These are phyloP conservation scores for Chrysogorgia sp. DNA, from an alignment of 92 coral and sea anemone species.

Conservation along the genomic window DNA sequence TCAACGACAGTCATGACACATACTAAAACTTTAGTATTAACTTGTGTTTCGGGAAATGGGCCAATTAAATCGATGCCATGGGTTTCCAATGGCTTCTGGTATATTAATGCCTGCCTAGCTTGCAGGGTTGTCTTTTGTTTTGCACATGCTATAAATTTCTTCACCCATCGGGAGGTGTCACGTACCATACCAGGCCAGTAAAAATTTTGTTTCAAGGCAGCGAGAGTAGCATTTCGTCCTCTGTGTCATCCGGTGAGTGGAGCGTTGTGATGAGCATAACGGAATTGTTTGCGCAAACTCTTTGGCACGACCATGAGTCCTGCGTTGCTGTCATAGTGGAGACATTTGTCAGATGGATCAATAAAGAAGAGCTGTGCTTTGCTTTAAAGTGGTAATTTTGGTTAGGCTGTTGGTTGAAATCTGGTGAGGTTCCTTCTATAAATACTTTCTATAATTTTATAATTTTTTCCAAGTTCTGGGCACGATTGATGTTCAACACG, in stretches of 20 bases:
- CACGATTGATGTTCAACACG: no score
- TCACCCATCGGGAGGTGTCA: neutral
- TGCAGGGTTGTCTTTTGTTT: neutral
- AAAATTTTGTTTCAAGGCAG: neutral
- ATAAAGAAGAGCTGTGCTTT: neutral
- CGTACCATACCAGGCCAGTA: slow-evolving; percentile 22
- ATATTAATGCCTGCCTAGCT: neutral
- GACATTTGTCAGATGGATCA: neutral
- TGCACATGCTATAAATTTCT: neutral
- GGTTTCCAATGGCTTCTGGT: neutral
- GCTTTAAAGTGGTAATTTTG: no score
- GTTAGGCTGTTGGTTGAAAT: no score
- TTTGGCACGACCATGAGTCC: neutral
- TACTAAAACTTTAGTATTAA: neutral
- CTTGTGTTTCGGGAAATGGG: neutral
- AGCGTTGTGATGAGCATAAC: neutral
- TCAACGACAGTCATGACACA: neutral
- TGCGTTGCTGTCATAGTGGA: neutral
- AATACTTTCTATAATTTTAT: no score
- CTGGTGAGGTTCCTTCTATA: no score
- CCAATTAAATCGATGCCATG: neutral
- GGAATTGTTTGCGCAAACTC: neutral
- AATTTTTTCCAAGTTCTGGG: no score
- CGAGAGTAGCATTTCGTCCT: neutral
- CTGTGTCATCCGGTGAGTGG: neutral